phyloP scores from a whole-genome alignment of 1,140 invertebrate species.

The Trichonephila clavipes region DNA sequence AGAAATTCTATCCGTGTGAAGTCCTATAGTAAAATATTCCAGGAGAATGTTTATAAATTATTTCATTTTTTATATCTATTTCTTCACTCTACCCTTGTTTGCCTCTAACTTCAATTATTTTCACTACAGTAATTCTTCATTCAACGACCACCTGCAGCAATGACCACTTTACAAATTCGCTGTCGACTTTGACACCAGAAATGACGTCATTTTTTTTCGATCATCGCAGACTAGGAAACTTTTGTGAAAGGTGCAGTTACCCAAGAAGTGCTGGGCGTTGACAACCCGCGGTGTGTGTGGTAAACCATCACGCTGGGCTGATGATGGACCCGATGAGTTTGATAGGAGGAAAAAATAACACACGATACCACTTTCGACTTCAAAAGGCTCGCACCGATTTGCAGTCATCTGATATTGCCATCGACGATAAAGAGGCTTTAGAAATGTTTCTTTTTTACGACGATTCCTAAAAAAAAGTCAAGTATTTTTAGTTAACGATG shows the following conservation, averaged over 20 bases:
- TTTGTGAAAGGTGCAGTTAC: not conserved
- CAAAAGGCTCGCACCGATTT: not conserved
- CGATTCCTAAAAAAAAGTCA: not conserved
- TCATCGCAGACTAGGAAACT: not conserved
- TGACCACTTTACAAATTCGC: not conserved
- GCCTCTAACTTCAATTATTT: too few species aligned
- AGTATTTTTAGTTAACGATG: not conserved
- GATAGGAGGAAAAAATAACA: not conserved
- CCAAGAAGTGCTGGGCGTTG: slow-evolving; percentile 11
- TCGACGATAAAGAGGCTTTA: not conserved
- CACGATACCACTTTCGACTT: slow-evolving; percentile 2
- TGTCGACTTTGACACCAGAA: too few species aligned
- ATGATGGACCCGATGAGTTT: not conserved
- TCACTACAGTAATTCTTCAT: not conserved
- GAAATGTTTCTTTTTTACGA: not conserved
- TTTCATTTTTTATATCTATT: too few species aligned
- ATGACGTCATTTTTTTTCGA: not conserved
- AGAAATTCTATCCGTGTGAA: too few species aligned
- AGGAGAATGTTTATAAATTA: too few species aligned
- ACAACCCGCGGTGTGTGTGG: slow-evolving; percentile 6
- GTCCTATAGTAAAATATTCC: too few species aligned
- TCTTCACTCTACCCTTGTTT: too few species aligned
- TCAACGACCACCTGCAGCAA: not conserved
- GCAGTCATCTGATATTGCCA: not conserved
- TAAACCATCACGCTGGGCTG: slow-evolving; percentile 1